Evolutionary conservation across 2,797 vertebrate genomes (phyloP).

Genomic region (Petrocephalus schoutedeni): DNA sequence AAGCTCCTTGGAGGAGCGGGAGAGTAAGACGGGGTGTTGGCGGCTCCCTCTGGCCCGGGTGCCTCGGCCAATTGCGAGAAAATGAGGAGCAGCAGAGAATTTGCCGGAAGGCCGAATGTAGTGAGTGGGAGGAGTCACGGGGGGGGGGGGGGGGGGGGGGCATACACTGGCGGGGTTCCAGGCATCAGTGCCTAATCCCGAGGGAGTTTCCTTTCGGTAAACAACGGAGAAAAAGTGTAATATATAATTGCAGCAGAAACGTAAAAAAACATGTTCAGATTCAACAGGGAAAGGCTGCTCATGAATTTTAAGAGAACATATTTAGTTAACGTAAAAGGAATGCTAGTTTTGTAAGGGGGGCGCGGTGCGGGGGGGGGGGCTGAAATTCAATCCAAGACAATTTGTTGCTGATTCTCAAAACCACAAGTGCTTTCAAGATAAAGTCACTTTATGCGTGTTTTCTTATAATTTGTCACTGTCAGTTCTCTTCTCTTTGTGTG

Average conservation of each 20-base stretch:
- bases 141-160: no score
- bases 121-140: neutral
- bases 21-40: neutral
- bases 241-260: neutral
- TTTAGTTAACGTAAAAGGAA: neutral
- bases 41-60: neutral
- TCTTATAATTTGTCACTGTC: conserved; percentile 40
- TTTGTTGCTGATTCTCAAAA: conserved; percentile 36
- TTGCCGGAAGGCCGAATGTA: neutral
- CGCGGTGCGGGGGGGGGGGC: neutral
- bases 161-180: neutral
- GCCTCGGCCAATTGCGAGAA: neutral
- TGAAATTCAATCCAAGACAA: neutral
- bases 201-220: neutral
- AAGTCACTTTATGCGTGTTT: conserved; percentile 30
- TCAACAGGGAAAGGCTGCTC: neutral
- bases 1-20: neutral
- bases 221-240: neutral
- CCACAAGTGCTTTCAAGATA: conserved; percentile 62
- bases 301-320: neutral
- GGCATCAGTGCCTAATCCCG: neutral
- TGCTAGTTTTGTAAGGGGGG: neutral
- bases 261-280: neutral
- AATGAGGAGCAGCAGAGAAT: neutral
- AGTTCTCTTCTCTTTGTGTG: conserved; percentile 8